phyloP scores from a whole-genome alignment of 2,113 vertebrate species.

The Poecilia latipinna region DNA sequence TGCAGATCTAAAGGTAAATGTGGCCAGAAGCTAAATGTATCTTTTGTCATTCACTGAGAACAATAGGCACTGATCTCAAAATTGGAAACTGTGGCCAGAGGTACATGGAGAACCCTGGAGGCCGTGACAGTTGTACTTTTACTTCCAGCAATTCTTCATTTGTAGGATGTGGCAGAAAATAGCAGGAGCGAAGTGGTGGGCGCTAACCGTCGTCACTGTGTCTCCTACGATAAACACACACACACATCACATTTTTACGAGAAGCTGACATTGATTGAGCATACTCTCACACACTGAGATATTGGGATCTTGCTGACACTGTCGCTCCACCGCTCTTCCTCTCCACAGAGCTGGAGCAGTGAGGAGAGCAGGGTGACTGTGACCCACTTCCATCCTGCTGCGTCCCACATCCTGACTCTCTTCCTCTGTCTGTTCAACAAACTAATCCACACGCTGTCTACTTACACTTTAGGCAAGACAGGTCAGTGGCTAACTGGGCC shows the following conservation, averaged over 20 bases:
- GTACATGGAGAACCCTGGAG: constrained; percentile 35
- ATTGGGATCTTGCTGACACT: constrained; percentile 21
- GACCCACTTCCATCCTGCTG: constrained; percentile 62
- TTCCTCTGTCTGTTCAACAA: constrained; percentile 12
- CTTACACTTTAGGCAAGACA: constrained; percentile 27
- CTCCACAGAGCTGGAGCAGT: constrained; percentile 5
- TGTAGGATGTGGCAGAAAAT: constrained; percentile 19
- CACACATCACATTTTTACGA: constrained; percentile 9
- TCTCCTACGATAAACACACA: not conserved
- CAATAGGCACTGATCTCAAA: constrained; percentile 10
- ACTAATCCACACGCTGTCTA: constrained; percentile 29
- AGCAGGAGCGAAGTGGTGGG: not conserved
- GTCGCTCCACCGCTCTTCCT: constrained; percentile 6
- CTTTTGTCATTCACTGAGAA: not conserved
- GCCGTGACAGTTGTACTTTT: constrained; percentile 9
- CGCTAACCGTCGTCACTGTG: not conserved
- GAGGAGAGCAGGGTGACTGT: constrained; percentile 40
- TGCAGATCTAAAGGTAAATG: constrained; percentile 1
- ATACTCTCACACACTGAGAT: not conserved
- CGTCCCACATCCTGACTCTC: constrained; percentile 55
- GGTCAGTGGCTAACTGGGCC: constrained; percentile 55
- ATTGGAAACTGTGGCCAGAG: constrained; percentile 34
- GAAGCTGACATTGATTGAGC: constrained; percentile 20
- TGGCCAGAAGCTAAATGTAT: constrained; percentile 5
- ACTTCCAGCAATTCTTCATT: constrained; percentile 54